Base-by-base conservation (phyloP, 2,797 vertebrate genomes). In the Phoebastria nigripes region DNA sequence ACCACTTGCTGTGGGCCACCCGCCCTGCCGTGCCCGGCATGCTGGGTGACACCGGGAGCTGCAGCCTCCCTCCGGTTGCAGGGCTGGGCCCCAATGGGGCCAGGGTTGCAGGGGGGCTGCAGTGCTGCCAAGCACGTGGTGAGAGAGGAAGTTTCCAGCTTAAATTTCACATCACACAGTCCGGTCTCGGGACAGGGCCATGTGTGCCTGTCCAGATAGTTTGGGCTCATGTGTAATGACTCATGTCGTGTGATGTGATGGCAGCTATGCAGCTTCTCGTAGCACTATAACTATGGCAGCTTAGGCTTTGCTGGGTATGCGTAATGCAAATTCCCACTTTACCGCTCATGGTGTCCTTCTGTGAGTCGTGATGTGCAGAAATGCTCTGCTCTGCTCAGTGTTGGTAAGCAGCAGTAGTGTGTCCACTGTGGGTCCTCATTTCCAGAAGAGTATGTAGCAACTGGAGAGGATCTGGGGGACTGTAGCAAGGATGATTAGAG, bases 311-410 rank as follows among this genome's bases (percentile, higher is more conserved):
- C 84, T 12, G 65, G 19, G 18, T 37, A 21, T 1, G 1, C 1
- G 6, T 2, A 14, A 22, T 5, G 54, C 80, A 14, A 6, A 5
- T 29, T 28, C 58, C 31, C 3, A 0, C 41, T 3, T 6, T 1
- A 5, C 20, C 0, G 14, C 47, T 47, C n/a, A 1, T 0, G 1
- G 35, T 4, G 5, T n/a, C 76, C 77, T 39, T 9, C 46, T 12
- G 17, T 0, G n/a, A 37, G 82, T 17, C 0, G 2, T 3, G 55
- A 19, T 6, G 31, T 2, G 12, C 0, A 2, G 69, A 19, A 55
- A 29, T 5, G 51, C 44, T 41, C 70, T 31, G 46, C 39, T 62
- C 74, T 12, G 39, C 6, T 13, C 20, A 0, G 55, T 3, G 59
- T 5, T 26, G 65, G 55, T 7, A 3, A 52, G 82, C 37, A 26